Conservation (phyloP, 37 sponge, comb jelly and placozoan genomes). For the Haliclona indistincta region DNA sequence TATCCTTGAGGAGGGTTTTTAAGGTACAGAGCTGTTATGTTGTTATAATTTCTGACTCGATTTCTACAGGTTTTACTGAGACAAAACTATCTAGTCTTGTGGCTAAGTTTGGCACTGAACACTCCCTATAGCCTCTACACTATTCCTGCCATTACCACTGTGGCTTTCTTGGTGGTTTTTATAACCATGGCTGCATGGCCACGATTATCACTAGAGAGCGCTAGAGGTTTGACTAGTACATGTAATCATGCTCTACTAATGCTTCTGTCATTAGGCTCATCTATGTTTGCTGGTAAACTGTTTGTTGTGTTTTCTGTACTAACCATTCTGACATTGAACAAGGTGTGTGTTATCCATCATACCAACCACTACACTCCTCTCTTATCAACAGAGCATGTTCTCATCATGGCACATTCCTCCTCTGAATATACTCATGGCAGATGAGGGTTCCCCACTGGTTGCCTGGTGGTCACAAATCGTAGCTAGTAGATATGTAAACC, state of each 20-base stretch:
- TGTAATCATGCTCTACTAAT: no score
- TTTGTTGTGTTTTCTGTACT: no score
- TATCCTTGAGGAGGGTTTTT: constrained; percentile 1
- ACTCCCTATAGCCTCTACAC: background rate
- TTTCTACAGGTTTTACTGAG: background rate
- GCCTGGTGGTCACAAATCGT: no score
- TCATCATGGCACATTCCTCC: no score
- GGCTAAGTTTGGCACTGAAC: background rate
- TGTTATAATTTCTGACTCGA: background rate
- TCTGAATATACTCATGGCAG: no score
- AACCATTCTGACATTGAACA: no score
- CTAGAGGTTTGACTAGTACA: background rate
- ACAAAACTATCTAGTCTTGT: background rate
- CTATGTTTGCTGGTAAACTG: no score
- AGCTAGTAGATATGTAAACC: no score
- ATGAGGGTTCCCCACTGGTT: no score
- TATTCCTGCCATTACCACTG: background rate
- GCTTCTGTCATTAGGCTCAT: no score
- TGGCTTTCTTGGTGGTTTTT: background rate
- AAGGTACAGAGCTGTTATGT: background rate
- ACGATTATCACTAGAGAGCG: background rate
- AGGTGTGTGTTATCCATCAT: background rate
- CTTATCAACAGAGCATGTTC: constrained; percentile 38
- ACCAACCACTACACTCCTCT: background rate
- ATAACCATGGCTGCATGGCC: background rate